These are phyloP conservation scores for Mixornis gularis DNA, from an alignment of 2,113 vertebrate genomes.

Conservation along the genomic window DNA sequence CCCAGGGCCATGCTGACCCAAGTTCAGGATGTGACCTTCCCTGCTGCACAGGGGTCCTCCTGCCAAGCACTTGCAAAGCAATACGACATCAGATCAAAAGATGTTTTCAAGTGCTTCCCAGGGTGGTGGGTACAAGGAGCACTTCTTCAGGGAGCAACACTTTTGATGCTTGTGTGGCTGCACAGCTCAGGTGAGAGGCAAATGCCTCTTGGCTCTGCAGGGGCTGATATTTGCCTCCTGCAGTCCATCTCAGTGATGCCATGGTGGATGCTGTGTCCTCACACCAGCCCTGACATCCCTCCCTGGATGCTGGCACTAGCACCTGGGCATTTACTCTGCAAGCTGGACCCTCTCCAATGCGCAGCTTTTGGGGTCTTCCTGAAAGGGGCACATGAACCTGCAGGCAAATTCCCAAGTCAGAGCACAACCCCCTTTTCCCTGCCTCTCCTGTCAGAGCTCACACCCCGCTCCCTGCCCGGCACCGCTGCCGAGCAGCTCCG, in stretches of 20 bases:
- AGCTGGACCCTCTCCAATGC: neutral
- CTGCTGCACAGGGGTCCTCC: neutral
- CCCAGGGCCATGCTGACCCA: accelerated
- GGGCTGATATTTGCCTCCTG: neutral
- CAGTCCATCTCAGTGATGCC: neutral
- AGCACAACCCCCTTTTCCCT: neutral
- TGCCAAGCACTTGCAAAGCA: neutral
- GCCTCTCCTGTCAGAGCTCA: accelerated
- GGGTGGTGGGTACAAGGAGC: neutral
- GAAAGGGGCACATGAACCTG: accelerated
- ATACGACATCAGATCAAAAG: neutral
- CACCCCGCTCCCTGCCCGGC: accelerated
- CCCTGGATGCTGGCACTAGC: neutral
- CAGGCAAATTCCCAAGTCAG: neutral
- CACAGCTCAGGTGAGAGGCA: neutral
- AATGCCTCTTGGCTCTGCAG: neutral
- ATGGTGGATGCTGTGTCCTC: neutral
- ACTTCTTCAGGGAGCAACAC: neutral
- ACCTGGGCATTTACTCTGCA: neutral
- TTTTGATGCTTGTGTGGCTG: neutral
- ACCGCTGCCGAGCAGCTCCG: neutral
- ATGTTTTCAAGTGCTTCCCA: neutral
- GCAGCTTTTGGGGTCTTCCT: neutral
- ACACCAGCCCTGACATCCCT: neutral
- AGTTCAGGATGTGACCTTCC: neutral